Percentiles rank a stretch among this genome's conserved stretches.
Evolutionary conservation across 35 echinoderm and acorn worm species (phyloP).

Genomic region (Acanthaster planci): DNA sequence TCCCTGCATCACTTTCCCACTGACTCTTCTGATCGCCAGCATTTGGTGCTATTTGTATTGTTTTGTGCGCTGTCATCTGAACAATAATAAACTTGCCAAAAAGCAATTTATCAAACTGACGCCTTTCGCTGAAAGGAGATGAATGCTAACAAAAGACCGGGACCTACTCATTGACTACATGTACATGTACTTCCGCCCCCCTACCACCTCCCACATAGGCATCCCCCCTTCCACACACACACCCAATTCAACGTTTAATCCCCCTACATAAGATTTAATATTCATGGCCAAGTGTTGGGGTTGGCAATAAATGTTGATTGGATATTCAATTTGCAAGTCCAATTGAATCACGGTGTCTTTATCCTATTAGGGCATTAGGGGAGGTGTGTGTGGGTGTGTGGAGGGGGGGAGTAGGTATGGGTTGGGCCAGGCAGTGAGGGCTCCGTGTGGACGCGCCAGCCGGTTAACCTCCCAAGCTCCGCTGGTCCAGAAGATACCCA

Average conservation of each 20-base stretch:
- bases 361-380: constrained; percentile 20
- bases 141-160: too few relatives aligned
- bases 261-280: neutral
- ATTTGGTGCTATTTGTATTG: too few relatives aligned
- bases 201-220: too few relatives aligned
- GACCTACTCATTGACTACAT: too few relatives aligned
- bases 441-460: too few relatives aligned
- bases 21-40: too few relatives aligned
- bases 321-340: constrained; percentile 26
- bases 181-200: too few relatives aligned
- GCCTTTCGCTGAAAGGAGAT: neutral
- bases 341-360: constrained; percentile 20
- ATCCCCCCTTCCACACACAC: too few relatives aligned
- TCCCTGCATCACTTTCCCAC: too few relatives aligned
- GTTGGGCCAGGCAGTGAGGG: too few relatives aligned
- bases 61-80: neutral
- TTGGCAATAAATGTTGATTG: constrained; percentile 29
- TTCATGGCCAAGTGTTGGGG: constrained; percentile 18
- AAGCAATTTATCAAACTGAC: constrained; percentile 20
- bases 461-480: neutral
- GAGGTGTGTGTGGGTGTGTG: neutral
- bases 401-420: too few relatives aligned
- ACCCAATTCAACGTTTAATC: neutral
- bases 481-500: constrained; percentile 13
- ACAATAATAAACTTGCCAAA: constrained; percentile 5